phyloP scores from a whole-genome alignment of 2,888 invertebrate species.

The Poecilus cupreus region DNA sequence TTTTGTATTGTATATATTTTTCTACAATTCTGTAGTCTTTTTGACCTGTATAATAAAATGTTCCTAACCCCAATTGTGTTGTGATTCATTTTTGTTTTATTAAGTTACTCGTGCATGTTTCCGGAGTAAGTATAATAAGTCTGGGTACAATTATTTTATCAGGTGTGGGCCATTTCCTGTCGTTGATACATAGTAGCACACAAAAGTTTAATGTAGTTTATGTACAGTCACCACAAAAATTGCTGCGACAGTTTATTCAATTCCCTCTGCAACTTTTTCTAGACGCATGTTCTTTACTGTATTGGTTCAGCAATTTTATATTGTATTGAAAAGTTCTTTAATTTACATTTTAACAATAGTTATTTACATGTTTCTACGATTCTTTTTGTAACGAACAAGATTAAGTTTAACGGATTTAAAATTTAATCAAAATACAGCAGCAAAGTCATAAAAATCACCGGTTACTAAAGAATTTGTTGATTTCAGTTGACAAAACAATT shows the following conservation, averaged over 20 bases:
- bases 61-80: constrained; percentile 35
- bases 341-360: too few relatives aligned
- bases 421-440: too few relatives aligned
- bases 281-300: too few relatives aligned
- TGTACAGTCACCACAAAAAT: constrained; percentile 31
- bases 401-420: too few relatives aligned
- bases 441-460: too few relatives aligned
- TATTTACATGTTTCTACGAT: too few relatives aligned
- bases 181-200: constrained; percentile 40
- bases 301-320: too few relatives aligned
- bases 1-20: constrained; percentile 40
- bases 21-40: constrained; percentile 5
- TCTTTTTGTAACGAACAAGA: too few relatives aligned
- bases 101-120: constrained; percentile 43
- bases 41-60: constrained; percentile 43
- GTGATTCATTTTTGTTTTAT: constrained; percentile 40
- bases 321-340: too few relatives aligned
- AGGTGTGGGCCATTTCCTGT: constrained; percentile 52
- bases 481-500: too few relatives aligned
- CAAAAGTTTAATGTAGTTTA: constrained; percentile 38
- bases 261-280: too few relatives aligned
- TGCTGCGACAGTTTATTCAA: not conserved
- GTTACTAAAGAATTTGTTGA: too few relatives aligned
- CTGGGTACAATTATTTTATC: constrained; percentile 45
- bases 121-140: constrained; percentile 40